Base-by-base conservation (phyloP, 1,140 invertebrate species). In the Drosophila ambigua region DNA sequence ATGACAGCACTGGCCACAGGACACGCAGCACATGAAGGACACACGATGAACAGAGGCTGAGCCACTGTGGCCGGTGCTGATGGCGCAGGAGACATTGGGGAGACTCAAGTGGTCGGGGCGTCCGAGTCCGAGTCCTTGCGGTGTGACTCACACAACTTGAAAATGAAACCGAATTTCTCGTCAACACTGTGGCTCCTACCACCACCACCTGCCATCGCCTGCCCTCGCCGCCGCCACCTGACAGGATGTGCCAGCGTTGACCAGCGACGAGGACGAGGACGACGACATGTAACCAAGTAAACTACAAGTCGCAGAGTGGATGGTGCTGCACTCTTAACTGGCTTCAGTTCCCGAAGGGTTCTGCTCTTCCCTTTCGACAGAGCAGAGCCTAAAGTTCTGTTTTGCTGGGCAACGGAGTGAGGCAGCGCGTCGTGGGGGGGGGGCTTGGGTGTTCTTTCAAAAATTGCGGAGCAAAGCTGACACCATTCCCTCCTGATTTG, bases 1-100 rank as follows among this genome's bases (percentile, higher is more conserved):
- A 77, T 74, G 80, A 61, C 67, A 69, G 73, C 57, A 63, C 72
- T 67, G 54, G 26, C 35, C 31, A 48, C 55, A 53, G 57, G 28
- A 58, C 28, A 46, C 43, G 51, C 7, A 16, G 16, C 23, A 54
- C 28, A 46, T 35, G 51, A 9, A 20, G 55, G 43, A 50, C 39
- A 50, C 39, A 61, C 28, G n/a, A 41, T 52, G 39, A 24, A 52
- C 28, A 13, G 31, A 20, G 23, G 23, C 20, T 65, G 45, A 11
- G 54, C 39, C 16, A 11, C 23, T 16, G 13, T 2, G 23, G 45
- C 16, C 16, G 15, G 31, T 31, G 28, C 0, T 31, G 28, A 3
- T 31, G 41, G 13, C 23, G 26, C 9, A 26, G 35, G 16, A 39
- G 39, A 20, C 57, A 49, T 49, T 60, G 11, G 28, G 15, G 35